phyloP scores from a whole-genome alignment of 2,113 vertebrate genomes.

The Corythornis vintsioides region DNA sequence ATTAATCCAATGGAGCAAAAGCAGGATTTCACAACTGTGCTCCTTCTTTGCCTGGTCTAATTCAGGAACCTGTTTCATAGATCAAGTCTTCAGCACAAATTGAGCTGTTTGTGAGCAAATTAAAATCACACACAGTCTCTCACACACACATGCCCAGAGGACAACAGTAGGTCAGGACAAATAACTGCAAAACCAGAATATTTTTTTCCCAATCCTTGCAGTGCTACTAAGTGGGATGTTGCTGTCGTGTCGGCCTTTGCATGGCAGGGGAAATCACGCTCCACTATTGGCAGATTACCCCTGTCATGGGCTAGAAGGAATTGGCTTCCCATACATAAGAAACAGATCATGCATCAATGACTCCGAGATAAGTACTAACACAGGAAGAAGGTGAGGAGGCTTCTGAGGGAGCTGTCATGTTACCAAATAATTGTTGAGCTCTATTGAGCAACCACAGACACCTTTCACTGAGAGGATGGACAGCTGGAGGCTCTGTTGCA shows the following conservation, averaged over 20 bases:
- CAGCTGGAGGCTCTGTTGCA: neutral
- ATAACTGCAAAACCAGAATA: conserved; percentile 1
- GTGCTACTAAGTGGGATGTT: neutral
- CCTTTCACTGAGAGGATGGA: neutral
- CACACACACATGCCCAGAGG: neutral
- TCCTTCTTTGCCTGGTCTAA: conserved; percentile 23
- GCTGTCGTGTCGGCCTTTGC: neutral
- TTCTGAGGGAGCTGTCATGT: neutral
- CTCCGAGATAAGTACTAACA: neutral
- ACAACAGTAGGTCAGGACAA: neutral
- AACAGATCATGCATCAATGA: neutral
- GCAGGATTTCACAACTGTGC: conserved; percentile 31
- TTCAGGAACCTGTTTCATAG: neutral
- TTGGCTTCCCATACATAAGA: neutral
- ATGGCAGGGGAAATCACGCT: neutral
- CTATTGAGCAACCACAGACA: neutral
- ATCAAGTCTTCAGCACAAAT: conserved; percentile 34
- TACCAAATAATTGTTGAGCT: neutral
- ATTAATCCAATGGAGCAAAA: conserved; percentile 27
- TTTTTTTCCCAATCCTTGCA: neutral
- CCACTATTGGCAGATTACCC: neutral
- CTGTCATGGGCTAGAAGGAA: neutral
- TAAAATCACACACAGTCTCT: neutral
- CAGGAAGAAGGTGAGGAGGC: neutral
- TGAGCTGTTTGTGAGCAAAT: neutral